Evolutionary conservation across 2,888 invertebrate genomes (phyloP).

Genomic region (Alentia gelatinosa): DNA sequence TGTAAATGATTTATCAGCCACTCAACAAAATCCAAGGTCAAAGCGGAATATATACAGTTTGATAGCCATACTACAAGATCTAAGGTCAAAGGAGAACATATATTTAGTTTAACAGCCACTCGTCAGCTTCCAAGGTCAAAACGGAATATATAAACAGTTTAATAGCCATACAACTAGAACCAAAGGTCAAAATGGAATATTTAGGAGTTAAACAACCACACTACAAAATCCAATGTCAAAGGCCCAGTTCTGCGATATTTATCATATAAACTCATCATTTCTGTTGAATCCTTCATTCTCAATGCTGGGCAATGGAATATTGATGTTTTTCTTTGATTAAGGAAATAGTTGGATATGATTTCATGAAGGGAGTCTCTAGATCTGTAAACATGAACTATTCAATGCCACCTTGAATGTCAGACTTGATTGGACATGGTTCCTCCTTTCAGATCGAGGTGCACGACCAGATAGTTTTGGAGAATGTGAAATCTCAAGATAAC

Average conservation of each 20-base stretch:
- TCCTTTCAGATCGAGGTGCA: conserved; percentile 58
- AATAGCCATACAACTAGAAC: not conserved
- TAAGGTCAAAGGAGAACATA: not conserved
- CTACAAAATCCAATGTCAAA: not conserved
- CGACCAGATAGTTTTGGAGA: no score
- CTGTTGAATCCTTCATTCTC: no score
- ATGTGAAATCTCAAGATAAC: conserved; percentile 61
- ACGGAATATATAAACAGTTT: not conserved
- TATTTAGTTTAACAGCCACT: not conserved
- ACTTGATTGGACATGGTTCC: not conserved
- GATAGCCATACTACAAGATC: not conserved
- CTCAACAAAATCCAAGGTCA: not conserved
- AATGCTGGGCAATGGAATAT: not conserved
- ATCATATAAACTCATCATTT: no score
- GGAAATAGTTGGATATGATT: not conserved
- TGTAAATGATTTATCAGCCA: not conserved
- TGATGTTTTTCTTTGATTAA: not conserved
- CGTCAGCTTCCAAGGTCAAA: not conserved
- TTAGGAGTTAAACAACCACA: not conserved
- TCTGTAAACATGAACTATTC: not conserved
- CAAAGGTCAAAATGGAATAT: not conserved
- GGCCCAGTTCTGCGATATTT: no score
- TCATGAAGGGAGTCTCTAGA: not conserved
- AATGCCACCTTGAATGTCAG: not conserved
- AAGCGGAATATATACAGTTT: not conserved